These are phyloP conservation scores for Ranitomeya variabilis DNA, from an alignment of 2,113 vertebrate species.

Conservation along the genomic window DNA sequence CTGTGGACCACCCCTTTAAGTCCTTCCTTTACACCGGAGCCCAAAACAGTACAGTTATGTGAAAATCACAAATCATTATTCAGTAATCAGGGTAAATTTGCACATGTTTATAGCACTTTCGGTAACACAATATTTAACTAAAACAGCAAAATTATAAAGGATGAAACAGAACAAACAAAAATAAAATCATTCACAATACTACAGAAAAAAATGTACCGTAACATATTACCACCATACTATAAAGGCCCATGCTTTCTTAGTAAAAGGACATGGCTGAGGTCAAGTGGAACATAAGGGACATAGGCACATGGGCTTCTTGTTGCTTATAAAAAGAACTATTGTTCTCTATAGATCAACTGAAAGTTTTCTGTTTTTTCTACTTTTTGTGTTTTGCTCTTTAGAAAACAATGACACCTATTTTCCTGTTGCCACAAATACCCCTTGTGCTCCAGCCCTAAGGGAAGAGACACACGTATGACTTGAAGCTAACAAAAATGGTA, in stretches of 20 bases:
- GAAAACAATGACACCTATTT: conserved; percentile 16
- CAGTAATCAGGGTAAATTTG: too few species aligned
- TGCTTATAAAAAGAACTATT: background rate
- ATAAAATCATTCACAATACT: background rate
- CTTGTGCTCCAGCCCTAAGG: background rate
- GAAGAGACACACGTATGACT: background rate
- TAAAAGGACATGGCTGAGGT: background rate
- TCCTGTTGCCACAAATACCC: background rate
- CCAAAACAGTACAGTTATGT: too few species aligned
- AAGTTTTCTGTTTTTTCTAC: background rate
- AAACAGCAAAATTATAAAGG: background rate
- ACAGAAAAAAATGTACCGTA: background rate
- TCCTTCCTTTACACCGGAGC: too few species aligned
- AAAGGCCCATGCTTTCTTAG: background rate
- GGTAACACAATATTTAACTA: background rate
- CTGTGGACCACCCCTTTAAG: too few species aligned
- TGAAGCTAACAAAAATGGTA: background rate
- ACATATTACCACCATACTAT: background rate
- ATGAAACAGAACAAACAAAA: background rate
- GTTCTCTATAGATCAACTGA: conserved; percentile 2
- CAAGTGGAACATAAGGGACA: background rate
- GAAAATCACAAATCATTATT: too few species aligned
- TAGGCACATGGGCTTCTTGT: background rate
- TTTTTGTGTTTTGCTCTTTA: conserved; percentile 3
- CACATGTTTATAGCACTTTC: background rate